These are phyloP conservation scores for Zapornia atra DNA, from an alignment of 2,113 vertebrate species.

Conservation along the genomic window DNA sequence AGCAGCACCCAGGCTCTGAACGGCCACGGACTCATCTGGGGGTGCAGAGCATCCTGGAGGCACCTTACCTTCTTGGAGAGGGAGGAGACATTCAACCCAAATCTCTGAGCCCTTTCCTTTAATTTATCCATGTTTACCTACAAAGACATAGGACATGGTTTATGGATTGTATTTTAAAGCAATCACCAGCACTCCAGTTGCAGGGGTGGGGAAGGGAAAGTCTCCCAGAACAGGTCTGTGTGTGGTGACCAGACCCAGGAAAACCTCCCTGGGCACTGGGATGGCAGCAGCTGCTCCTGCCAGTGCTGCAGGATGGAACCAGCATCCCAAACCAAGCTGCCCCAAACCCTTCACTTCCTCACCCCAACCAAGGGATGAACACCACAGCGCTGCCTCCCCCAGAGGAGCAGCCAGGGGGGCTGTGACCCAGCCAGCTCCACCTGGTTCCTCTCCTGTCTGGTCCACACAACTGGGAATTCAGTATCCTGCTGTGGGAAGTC, in stretches of 20 bases:
- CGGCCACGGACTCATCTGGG: neutral
- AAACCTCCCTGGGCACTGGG: neutral
- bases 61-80: constrained; percentile 89
- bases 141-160: neutral
- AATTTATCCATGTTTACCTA: constrained; percentile 89
- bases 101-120: constrained; percentile 91
- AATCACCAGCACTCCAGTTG: rapidly evolving
- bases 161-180: rapidly evolving
- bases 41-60: neutral
- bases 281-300: neutral
- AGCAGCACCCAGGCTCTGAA: neutral
- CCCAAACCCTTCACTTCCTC: neutral
- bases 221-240: neutral
- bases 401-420: neutral
- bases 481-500: neutral
- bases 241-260: too few relatives aligned
- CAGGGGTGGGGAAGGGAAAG: neutral
- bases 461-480: neutral
- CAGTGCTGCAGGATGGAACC: neutral
- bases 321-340: neutral
- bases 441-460: neutral
- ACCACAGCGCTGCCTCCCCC: rapidly evolving
- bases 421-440: neutral
- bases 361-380: neutral
- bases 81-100: constrained; percentile 91